These are phyloP conservation scores for Pipistrellus pygmaeus DNA, from an alignment of 2,797 vertebrate species.

Conservation along the genomic window DNA sequence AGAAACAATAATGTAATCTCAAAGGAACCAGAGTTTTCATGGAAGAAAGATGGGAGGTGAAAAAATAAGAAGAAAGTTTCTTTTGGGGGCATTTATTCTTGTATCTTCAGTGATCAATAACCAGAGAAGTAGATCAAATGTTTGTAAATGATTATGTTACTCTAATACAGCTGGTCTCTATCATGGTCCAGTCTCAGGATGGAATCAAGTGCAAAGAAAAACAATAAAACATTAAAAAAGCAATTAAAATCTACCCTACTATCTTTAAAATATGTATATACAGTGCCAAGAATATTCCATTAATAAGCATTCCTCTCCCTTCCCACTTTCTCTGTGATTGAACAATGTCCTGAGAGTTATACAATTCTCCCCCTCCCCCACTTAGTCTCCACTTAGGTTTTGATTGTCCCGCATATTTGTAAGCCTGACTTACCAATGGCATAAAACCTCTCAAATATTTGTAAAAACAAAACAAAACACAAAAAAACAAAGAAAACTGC, in stretches of 20 bases:
- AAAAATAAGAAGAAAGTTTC: background rate
- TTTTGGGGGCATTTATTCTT: background rate
- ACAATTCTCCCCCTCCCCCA: too few species aligned
- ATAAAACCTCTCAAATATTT: background rate
- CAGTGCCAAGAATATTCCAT: background rate
- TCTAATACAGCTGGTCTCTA: background rate
- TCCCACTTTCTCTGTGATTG: background rate
- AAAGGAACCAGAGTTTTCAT: background rate
- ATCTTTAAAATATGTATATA: background rate
- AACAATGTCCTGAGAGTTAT: too few species aligned
- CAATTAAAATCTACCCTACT: background rate
- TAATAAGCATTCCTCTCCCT: background rate
- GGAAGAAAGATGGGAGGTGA: background rate
- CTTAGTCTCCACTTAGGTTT: background rate
- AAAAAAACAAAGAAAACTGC: too few species aligned
- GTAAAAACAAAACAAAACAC: too few species aligned
- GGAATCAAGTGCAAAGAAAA: background rate
- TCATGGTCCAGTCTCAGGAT: background rate
- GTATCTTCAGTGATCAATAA: background rate
- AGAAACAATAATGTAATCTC: background rate
- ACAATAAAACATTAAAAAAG: slow-evolving; percentile 22
- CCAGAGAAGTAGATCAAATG: background rate
- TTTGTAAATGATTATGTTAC: background rate
- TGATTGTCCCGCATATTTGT: background rate
- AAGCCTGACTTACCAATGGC: background rate